Conservation (phyloP, 2,888 invertebrate genomes). For the Hypselothyrea guttata region DNA sequence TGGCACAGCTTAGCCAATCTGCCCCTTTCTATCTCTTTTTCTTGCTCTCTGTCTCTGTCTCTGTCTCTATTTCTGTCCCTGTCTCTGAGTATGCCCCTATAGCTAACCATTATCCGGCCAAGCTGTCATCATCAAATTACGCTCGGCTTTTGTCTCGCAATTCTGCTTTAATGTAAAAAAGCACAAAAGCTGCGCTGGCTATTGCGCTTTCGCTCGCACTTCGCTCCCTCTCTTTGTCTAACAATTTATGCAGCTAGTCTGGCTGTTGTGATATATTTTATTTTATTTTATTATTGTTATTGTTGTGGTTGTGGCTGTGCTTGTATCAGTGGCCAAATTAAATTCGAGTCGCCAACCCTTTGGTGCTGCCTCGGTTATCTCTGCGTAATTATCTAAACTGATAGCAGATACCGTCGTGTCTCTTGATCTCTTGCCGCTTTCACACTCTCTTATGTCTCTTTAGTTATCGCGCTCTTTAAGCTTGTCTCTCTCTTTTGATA, state of each 20-base stretch:
- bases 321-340: slow-evolving; percentile 36
- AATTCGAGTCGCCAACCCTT: slow-evolving; percentile 38
- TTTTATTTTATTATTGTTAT: slow-evolving; percentile 2
- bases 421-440: slow-evolving; percentile 27
- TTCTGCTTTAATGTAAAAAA: slow-evolving; percentile 47
- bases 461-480: slow-evolving; percentile 4
- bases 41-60: no score
- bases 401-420: slow-evolving; percentile 36
- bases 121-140: slow-evolving; percentile 74
- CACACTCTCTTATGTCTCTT: no score
- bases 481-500: slow-evolving; percentile 10
- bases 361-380: slow-evolving; percentile 36
- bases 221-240: no score
- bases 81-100: background rate
- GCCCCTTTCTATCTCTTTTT: slow-evolving; percentile 2
- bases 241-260: slow-evolving; percentile 27
- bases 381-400: slow-evolving; percentile 34
- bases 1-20: background rate
- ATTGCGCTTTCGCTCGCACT: background rate
- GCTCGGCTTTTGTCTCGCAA: slow-evolving; percentile 55
- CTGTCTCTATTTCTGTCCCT: no score
- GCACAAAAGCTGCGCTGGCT: slow-evolving; percentile 34
- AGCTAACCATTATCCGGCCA: slow-evolving; percentile 38
- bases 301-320: slow-evolving; percentile 1
- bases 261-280: background rate